Conservation (phyloP, 2,797 vertebrate genomes). For the Pteronotus mesoamericanus region DNA sequence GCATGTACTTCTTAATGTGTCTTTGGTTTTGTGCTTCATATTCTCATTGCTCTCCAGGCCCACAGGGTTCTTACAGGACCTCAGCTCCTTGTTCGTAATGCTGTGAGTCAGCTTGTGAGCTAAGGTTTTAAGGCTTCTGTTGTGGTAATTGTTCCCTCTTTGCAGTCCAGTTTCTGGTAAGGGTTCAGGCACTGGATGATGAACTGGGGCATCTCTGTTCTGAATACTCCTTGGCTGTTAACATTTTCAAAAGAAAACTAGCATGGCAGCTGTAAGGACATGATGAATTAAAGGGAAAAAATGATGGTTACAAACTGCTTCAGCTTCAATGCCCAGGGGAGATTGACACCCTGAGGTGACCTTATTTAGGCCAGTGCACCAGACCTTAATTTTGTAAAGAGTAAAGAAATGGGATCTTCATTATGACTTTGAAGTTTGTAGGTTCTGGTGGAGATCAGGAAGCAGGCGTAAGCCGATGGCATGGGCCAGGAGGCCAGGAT, state of each 20-base stretch:
- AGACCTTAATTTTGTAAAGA: not conserved
- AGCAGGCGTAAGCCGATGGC: not conserved
- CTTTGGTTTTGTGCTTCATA: conserved; percentile 99
- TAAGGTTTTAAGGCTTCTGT: not conserved
- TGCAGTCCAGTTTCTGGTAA: not conserved
- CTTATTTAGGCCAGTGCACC: not conserved
- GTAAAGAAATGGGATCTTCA: not conserved
- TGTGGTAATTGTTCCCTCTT: not conserved
- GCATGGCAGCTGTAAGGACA: not conserved
- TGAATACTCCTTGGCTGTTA: not conserved
- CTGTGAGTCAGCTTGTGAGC: conserved; percentile 92
- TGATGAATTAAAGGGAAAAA: not conserved
- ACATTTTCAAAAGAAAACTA: not conserved
- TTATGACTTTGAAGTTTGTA: not conserved
- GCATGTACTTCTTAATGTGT: conserved; percentile 99
- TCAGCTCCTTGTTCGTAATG: conserved; percentile 99
- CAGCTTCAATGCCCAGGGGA: not conserved
- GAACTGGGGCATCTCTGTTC: not conserved
- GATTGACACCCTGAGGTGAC: not conserved
- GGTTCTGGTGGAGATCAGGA: not conserved
- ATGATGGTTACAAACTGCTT: not conserved
- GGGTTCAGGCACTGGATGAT: not conserved
- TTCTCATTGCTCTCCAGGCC: conserved; percentile 99
- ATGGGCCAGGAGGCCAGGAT: not conserved
- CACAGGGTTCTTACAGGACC: conserved; percentile 97